Evolutionary conservation across 1,140 invertebrate genomes (phyloP).

Genomic region (Ceratina japonica): DNA sequence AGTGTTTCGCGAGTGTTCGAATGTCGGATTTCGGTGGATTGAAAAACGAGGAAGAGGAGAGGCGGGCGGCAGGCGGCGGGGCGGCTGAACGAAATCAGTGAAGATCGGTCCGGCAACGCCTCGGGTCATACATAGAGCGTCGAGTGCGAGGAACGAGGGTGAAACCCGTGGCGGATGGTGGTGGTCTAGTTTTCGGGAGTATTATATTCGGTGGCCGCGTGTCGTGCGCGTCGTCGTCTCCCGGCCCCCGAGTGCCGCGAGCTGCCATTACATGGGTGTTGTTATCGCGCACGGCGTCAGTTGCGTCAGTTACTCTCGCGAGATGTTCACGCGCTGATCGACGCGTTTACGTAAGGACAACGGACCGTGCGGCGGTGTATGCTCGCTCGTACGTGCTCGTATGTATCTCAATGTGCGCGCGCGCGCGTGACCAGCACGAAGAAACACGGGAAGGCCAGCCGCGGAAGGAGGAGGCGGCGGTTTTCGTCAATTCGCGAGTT

Average conservation of each 20-base stretch:
- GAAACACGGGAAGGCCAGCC: slow-evolving; percentile 35
- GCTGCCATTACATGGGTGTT: not conserved
- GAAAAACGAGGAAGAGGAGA: not conserved
- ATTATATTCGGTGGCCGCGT: slow-evolving; percentile 20
- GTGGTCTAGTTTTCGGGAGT: not conserved
- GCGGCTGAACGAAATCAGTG: not conserved
- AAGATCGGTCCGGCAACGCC: slow-evolving; percentile 42
- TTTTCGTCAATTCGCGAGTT: slow-evolving; percentile 54
- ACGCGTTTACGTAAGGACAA: slow-evolving; percentile 63
- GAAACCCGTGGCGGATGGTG: not conserved
- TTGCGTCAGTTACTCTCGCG: not conserved
- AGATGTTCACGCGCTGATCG: slow-evolving; percentile 40
- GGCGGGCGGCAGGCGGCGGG: not conserved
- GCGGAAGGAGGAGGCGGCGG: slow-evolving; percentile 42
- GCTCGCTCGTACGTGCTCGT: slow-evolving; percentile 32
- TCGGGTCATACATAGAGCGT: slow-evolving; percentile 10
- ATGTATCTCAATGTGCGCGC: slow-evolving; percentile 54
- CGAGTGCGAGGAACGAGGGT: slow-evolving; percentile 1
- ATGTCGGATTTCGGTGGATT: slow-evolving; percentile 28
- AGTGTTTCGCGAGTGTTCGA: slow-evolving; percentile 41
- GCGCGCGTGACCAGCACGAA: slow-evolving; percentile 50
- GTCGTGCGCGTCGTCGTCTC: not conserved
- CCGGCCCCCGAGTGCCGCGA: slow-evolving; percentile 3
- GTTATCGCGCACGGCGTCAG: slow-evolving; percentile 5
- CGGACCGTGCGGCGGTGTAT: slow-evolving; percentile 1